These are phyloP conservation scores for Echinarachnius parma DNA, from an alignment of 53 echinoderm and acorn worm species.

Conservation along the genomic window DNA sequence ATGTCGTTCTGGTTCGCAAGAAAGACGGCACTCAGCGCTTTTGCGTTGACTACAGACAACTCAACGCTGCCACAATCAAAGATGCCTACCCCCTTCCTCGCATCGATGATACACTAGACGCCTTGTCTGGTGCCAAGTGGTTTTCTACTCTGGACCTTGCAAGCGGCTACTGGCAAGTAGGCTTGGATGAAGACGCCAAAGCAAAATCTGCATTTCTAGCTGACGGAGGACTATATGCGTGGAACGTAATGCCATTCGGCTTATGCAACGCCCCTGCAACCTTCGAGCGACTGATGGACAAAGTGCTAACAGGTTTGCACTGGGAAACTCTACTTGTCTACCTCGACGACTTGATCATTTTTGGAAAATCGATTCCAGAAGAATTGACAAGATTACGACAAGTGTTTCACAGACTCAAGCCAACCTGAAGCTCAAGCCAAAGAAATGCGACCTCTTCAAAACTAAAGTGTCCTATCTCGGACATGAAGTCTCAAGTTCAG, in stretches of 20 bases:
- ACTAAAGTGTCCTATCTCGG: conserved; percentile 37
- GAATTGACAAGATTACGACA: conserved; percentile 1
- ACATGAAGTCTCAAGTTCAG: conserved; percentile 25
- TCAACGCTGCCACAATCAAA: conserved; percentile 34
- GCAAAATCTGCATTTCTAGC: conserved; percentile 37
- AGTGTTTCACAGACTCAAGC: conserved; percentile 43
- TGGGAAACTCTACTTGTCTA: conserved; percentile 49
- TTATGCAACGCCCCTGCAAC: conserved; percentile 42
- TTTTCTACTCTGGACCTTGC: conserved; percentile 43
- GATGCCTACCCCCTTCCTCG: conserved; percentile 45
- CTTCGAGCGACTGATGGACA: conserved; percentile 38
- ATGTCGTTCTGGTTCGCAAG: conserved; percentile 26
- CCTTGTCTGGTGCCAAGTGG: conserved; percentile 32
- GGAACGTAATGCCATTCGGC: conserved; percentile 37
- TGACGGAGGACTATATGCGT: conserved; percentile 13
- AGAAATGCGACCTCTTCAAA: conserved; percentile 42
- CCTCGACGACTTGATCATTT: conserved; percentile 54
- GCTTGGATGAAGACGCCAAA: conserved; percentile 21
- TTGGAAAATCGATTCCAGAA: conserved; percentile 35
- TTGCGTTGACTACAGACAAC: conserved; percentile 45
- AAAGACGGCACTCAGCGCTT: conserved; percentile 40
- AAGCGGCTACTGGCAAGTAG: conserved; percentile 49
- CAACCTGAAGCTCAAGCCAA: conserved; percentile 41
- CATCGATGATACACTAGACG: conserved; percentile 34
- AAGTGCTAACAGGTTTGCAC: conserved; percentile 33